phyloP scores from a whole-genome alignment of 2,888 invertebrate species.

The Ernsta delagoae region DNA sequence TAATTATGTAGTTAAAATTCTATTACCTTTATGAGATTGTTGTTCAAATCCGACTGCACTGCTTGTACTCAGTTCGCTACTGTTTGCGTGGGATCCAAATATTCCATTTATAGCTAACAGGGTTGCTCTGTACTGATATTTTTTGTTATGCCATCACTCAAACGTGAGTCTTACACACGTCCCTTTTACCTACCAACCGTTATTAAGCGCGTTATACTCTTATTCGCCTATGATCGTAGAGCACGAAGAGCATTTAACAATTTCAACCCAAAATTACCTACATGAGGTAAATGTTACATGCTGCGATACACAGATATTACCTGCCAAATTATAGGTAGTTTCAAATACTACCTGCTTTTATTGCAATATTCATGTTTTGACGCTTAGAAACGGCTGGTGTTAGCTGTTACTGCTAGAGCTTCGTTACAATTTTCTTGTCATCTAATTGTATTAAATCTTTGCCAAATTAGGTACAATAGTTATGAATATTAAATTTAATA shows the following conservation, averaged over 20 bases:
- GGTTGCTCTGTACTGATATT: constrained; percentile 70
- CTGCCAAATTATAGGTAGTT: constrained; percentile 55
- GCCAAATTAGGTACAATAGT: too few species aligned
- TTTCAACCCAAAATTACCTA: constrained; percentile 68
- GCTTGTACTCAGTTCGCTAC: constrained; percentile 63
- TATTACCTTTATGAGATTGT: constrained; percentile 50
- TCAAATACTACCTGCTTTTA: constrained; percentile 22
- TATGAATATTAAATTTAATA: too few species aligned
- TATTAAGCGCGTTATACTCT: constrained; percentile 62
- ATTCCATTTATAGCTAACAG: constrained; percentile 77
- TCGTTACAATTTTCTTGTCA: not conserved
- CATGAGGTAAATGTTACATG: constrained; percentile 57
- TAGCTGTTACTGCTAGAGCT: not conserved
- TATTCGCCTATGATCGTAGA: constrained; percentile 54
- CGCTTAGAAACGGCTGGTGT: not conserved
- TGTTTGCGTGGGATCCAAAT: constrained; percentile 71
- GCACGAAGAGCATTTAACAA: constrained; percentile 68
- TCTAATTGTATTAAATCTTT: constrained; percentile 1
- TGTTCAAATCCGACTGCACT: constrained; percentile 60
- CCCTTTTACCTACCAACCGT: constrained; percentile 59
- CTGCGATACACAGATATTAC: constrained; percentile 54
- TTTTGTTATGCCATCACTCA: constrained; percentile 75
- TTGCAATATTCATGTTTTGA: constrained; percentile 18
- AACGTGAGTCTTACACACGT: constrained; percentile 73
- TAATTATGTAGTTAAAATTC: constrained; percentile 37